A percentile compares a stretch with the other conserved stretches of the same genome.
Conservation (phyloP, 1,140 invertebrate genomes). For the Listronotus bonariensis region DNA sequence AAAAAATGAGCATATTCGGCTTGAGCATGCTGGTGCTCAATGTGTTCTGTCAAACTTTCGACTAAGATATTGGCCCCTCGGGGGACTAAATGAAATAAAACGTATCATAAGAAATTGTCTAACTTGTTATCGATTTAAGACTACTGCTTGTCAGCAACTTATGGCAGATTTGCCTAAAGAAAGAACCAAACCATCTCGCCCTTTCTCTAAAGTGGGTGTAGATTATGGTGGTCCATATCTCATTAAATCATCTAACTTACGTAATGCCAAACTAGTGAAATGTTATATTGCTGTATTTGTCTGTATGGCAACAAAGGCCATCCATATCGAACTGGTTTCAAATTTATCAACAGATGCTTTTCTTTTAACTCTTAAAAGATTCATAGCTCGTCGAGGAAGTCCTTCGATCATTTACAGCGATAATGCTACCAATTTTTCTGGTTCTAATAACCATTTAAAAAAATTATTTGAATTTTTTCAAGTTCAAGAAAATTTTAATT, state of each 20-base stretch:
- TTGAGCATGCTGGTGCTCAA: conserved; percentile 27
- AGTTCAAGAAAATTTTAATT: no score
- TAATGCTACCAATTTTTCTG: no score
- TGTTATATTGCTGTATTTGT: conserved; percentile 55
- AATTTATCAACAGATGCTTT: conserved; percentile 53
- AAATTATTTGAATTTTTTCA: no score
- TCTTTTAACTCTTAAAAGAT: conserved; percentile 49
- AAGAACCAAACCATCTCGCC: background rate
- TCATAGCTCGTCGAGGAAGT: no score
- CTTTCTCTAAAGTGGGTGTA: conserved; percentile 23
- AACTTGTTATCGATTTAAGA: conserved; percentile 22
- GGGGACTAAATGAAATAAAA: conserved; percentile 13
- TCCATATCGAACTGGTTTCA: conserved; percentile 56
- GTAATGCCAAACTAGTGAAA: conserved; percentile 44
- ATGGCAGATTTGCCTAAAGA: conserved; percentile 26
- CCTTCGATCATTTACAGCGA: no score
- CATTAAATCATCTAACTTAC: conserved; percentile 12
- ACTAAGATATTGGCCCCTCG: conserved; percentile 31
- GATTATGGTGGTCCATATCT: conserved; percentile 35
- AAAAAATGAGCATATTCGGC: conserved; percentile 14
- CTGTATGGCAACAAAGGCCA: conserved; percentile 52
- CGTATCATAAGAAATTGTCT: conserved; percentile 22
- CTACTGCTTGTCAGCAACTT: conserved; percentile 11
- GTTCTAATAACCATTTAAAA: no score
- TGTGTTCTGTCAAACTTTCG: conserved; percentile 21